Conservation (phyloP, 2,797 vertebrate species). For the Myripristis jacobus region DNA sequence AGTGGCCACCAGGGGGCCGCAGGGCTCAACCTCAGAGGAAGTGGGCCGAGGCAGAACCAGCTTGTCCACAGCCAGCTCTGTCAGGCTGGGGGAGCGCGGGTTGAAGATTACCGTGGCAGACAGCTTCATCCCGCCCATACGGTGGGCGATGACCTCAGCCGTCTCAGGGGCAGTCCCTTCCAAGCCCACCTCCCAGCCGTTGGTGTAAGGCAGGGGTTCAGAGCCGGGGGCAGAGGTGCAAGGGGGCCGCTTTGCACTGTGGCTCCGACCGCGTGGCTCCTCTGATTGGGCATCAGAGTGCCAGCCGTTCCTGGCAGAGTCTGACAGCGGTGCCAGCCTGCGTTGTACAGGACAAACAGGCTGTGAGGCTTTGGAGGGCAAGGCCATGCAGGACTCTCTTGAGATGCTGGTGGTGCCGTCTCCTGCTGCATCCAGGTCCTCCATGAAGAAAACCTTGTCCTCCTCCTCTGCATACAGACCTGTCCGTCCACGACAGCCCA, state of each 20-base stretch:
- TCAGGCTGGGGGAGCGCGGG: slow-evolving; percentile 88
- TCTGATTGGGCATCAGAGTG: slow-evolving; percentile 70
- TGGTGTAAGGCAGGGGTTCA: slow-evolving; percentile 84
- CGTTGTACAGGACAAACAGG: slow-evolving; percentile 62
- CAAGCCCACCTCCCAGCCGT: slow-evolving; percentile 87
- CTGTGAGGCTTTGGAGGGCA: slow-evolving; percentile 63
- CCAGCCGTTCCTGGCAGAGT: slow-evolving; percentile 74
- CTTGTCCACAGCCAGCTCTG: slow-evolving; percentile 81
- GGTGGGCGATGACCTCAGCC: slow-evolving; percentile 93
- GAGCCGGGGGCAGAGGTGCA: slow-evolving; percentile 73
- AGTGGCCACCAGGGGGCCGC: slow-evolving; percentile 86
- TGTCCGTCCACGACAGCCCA: slow-evolving; percentile 55
- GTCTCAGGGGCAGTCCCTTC: slow-evolving; percentile 85
- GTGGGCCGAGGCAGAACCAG: slow-evolving; percentile 75
- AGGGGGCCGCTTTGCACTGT: slow-evolving; percentile 67
- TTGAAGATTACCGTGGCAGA: slow-evolving; percentile 99
- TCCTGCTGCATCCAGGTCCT: slow-evolving; percentile 88
- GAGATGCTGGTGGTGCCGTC: slow-evolving; percentile 78
- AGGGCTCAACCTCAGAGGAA: slow-evolving; percentile 74
- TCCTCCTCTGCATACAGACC: slow-evolving; percentile 86
- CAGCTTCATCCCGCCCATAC: slow-evolving; percentile 97
- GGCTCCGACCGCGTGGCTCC: slow-evolving; percentile 70
- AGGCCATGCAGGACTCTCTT: slow-evolving; percentile 58
- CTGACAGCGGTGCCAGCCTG: slow-evolving; percentile 54
- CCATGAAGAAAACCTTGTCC: slow-evolving; percentile 96